phyloP scores from a whole-genome alignment of 2,113 vertebrate genomes.

The Albula goreensis region DNA sequence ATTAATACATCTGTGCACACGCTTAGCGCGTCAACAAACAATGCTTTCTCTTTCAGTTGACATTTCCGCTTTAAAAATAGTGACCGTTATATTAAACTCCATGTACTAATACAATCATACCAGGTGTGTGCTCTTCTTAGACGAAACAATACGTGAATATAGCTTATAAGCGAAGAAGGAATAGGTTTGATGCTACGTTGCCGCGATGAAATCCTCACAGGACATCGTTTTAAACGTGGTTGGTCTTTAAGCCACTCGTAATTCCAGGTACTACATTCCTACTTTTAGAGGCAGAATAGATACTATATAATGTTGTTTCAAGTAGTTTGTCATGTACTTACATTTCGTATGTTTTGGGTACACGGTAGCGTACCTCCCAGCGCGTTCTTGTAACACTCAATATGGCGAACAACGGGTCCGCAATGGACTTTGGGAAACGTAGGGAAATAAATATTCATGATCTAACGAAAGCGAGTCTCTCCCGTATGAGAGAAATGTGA shows the following conservation, averaged over 20 bases:
- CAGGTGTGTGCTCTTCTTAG: neutral
- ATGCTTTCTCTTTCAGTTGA: neutral
- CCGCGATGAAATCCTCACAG: neutral
- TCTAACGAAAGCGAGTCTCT: neutral
- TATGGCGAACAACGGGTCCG: conserved; percentile 76
- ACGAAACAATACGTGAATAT: neutral
- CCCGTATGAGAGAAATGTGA: neutral
- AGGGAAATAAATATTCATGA: conserved; percentile 35
- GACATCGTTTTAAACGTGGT: neutral
- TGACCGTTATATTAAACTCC: neutral
- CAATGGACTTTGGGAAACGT: conserved; percentile 78
- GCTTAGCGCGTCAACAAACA: conserved; percentile 3
- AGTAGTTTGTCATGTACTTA: conserved; percentile 40
- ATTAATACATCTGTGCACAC: neutral
- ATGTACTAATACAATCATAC: neutral
- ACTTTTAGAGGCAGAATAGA: neutral
- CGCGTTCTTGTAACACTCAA: conserved; percentile 58
- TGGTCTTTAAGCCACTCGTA: neutral
- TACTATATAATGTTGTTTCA: neutral
- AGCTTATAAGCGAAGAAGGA: neutral
- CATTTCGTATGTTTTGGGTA: conserved; percentile 45
- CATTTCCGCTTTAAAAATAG: neutral
- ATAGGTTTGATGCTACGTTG: neutral
- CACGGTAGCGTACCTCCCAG: conserved; percentile 29
- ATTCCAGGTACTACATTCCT: neutral